Base-by-base conservation (phyloP, 2,888 invertebrate genomes). In the Macaria liturata region DNA sequence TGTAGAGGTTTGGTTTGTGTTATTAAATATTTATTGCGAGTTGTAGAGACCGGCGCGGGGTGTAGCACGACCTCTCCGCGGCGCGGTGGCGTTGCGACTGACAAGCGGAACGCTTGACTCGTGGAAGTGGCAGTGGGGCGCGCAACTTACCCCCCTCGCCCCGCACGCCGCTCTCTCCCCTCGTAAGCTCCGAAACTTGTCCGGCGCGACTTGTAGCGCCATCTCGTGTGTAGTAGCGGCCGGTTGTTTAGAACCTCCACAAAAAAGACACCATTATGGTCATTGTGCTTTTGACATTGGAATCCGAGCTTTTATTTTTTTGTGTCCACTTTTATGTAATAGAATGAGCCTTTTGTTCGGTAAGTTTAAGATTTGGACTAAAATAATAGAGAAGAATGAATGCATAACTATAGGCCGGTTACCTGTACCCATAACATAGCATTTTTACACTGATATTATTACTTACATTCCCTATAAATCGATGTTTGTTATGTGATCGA, bases 21-120 rank as follows among this genome's bases (percentile, higher is more conserved):
- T 66, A 80, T 87, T 86, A 80, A 88, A 84, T 86, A 85, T 87
- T 85, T 80, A 86, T 78, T 85, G 84, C 90, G 91, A 82, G 84
- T 83, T 76, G 75, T 78, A 76, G 69, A 78, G 81, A 75, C 74
- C 75, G 76, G 75, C 82, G 80, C 77, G 79, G 66, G 66, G 42
- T 71, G 72, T 74, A 66, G 79, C 92, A 76, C 88, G 80, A 78
- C 79, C 81, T 77, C 68, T 72, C 77, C 80, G 80, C 83, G 77
- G 79, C 84, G 78, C 86, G 86, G 80, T 83, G 83, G 75, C 86
- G 83, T 84, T 88, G 83, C 81, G 86, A 88, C 91, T 90, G 88
- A 76, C 85, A 80, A 81, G 79, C 78, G 72, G 74, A 81, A 80
- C 79, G 86, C 78, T 85, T 78, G 77, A 74, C 81, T 85, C 78